These are phyloP conservation scores for Lepilemur septentrionalis DNA, from an alignment of 2,797 vertebrate genomes.

Conservation along the genomic window DNA sequence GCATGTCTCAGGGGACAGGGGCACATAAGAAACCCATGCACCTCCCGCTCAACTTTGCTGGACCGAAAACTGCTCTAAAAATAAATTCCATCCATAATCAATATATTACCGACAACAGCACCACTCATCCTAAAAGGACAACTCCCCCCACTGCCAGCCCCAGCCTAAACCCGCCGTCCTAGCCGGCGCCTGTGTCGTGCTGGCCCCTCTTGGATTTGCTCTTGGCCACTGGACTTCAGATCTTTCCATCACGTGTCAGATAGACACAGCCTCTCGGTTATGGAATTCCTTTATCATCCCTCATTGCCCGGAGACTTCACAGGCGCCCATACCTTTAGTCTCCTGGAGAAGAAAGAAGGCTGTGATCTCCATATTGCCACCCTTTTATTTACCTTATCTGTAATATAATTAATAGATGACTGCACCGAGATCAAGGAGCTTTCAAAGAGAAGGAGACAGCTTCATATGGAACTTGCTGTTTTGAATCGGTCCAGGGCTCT, in stretches of 20 bases:
- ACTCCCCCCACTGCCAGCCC: accelerated
- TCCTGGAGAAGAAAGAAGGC: slow-evolving; percentile 84
- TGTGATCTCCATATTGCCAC: slow-evolving; percentile 85
- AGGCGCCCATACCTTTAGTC: slow-evolving; percentile 81
- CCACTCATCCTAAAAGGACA: neutral
- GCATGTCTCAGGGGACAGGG: accelerated
- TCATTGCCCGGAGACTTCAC: slow-evolving; percentile 80
- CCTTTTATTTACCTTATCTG: slow-evolving; percentile 89
- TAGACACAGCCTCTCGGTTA: slow-evolving; percentile 75
- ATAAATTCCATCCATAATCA: neutral
- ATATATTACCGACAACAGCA: neutral
- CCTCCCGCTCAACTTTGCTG: accelerated
- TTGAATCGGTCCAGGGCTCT: slow-evolving; percentile 85
- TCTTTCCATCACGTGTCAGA: slow-evolving; percentile 82
- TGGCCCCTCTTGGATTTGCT: slow-evolving; percentile 61
- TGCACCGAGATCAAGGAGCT: slow-evolving; percentile 85
- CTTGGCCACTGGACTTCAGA: slow-evolving; percentile 71
- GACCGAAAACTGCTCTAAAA: neutral
- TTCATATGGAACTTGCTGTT: slow-evolving; percentile 83
- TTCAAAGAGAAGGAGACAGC: slow-evolving; percentile 85
- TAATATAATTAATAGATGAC: slow-evolving; percentile 89
- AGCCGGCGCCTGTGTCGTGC: neutral
- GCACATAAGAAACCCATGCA: accelerated
- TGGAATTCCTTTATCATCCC: slow-evolving; percentile 77
- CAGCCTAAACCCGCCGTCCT: neutral